Conservation (phyloP, 2,797 vertebrate species). For the Acanthiza pusilla region DNA sequence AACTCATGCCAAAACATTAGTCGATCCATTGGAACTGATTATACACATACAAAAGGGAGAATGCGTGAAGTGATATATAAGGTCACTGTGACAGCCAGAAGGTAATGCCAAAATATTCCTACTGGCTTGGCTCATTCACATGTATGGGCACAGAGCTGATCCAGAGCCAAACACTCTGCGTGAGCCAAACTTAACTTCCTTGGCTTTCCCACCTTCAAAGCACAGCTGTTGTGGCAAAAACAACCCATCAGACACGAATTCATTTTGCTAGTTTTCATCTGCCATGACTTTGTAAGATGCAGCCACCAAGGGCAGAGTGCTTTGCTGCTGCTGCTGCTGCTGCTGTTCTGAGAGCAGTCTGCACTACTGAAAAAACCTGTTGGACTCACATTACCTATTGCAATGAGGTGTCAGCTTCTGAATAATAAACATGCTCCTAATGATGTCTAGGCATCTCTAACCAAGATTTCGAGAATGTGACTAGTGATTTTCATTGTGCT, state of each 20-base stretch:
- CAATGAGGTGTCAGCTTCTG: not conserved
- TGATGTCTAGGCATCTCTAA: not conserved
- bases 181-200: slow-evolving; percentile 49
- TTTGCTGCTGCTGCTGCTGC: slow-evolving; percentile 6
- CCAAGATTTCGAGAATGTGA: not conserved
- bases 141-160: slow-evolving; percentile 19
- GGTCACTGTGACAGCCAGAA: slow-evolving; percentile 69
- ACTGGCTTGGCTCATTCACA: slow-evolving; percentile 48
- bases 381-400: not conserved
- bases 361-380: not conserved
- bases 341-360: not conserved
- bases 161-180: slow-evolving; percentile 24
- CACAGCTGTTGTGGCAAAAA: slow-evolving; percentile 58
- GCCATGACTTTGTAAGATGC: slow-evolving; percentile 64
- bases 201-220: slow-evolving; percentile 59
- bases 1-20: slow-evolving; percentile 47
- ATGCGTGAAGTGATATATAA: slow-evolving; percentile 64
- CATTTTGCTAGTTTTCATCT: slow-evolving; percentile 60
- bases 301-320: slow-evolving; percentile 55
- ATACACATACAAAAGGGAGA: slow-evolving; percentile 51
- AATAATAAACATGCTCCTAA: slow-evolving; percentile 1
- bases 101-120: slow-evolving; percentile 64
- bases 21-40: slow-evolving; percentile 57
- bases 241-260: slow-evolving; percentile 49
- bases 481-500: not conserved